Base-by-base conservation (phyloP, 2,888 invertebrate genomes). In the Tortrix viridana region DNA sequence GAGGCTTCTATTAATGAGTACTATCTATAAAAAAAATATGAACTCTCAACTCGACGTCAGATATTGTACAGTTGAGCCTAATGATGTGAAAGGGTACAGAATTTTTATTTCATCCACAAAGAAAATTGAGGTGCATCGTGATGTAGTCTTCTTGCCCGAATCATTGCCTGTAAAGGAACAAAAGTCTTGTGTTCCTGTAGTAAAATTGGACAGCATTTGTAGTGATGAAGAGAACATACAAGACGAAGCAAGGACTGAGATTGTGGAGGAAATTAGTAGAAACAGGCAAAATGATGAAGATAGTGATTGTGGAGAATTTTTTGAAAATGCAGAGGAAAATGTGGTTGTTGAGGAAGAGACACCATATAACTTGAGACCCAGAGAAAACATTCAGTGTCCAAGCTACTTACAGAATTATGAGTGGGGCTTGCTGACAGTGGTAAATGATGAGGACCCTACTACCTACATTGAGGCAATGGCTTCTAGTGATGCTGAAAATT, bases 331-430 rank as follows among this genome's bases (percentile, higher is more conserved):
- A 32, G 26, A 26, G 6, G 26, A 26, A 26, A 6, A 26, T 26
- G 26, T 6, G 4, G 18, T 5, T 12, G 5, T n/a, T 20, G 37
- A n/a, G 16, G 50, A 50, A 16, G 50, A 50, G n/a, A 32, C n/a
- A 6, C 20, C 7, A 19, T 22, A 48, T 7, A 20, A 19, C 20
- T 48, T 48, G 20, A 19, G 48, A 20, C 23, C 48, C 5, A 48
- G 48, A 22, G n/a, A 20, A 22, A 23, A 20, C 4, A 6, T 48
- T 1, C 6, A 48, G 20, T 6, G 7, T n/a, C 48, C 48, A 20
- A 7, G 20, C 14, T 23, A 48, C 48, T 20, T 48, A 22, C 20
- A 48, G n/a, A 18, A 48, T 7, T 48, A 48, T 48, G 48, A 48
- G 20, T n/a, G 19, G 19, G 48, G 48, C 4, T 22, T 48, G 48